Evolutionary conservation across 2,888 invertebrate genomes (phyloP), one percentile per base, ranked within the genome.

Genomic region (Lapara coniferarum): DNA sequence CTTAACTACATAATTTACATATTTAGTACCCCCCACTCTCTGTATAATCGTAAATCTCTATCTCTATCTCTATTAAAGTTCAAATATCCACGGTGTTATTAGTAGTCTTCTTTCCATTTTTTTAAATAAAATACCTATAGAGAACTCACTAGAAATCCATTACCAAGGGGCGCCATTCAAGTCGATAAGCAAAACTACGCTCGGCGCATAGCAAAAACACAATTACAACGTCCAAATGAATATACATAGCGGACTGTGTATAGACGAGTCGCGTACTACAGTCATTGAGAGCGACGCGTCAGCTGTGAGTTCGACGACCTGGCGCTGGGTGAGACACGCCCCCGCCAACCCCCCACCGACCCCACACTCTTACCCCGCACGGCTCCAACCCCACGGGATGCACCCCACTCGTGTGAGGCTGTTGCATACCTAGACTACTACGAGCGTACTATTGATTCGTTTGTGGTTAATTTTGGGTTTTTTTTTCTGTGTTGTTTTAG

Each of bases 261-360:
- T 51, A 58, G 67, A n/a, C 10, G 46, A 57, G 49, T 19, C 59
- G 68, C 79, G 84, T 88, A 89, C 87, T 86, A 88, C 81, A 78
- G 78, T 74, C 90, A 88, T 89, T 87, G 81, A 70, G 55, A 68
- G 55, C 74, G 82, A 66, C 84, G 83, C 87, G 89, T 91, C 91
- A 91, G 91, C 91, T 91, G 91, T 84, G 81, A 81, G 89, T 81
- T 89, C 86, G 77, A 73, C 71, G 90, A 85, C 85, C 90, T 71
- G 44, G 71, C 46, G 58, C 72, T 71, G 73, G 77, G 78, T 49
- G 72, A 69, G 80, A 73, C 85, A 81, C 85, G 80, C 85, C 85
- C 73, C 81, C 79, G 13, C 72, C 37, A 10, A 55, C 3, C 19
- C 55, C 55, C 55, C 37, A 37, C 37, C 37, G 37, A 8, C 53